Evolutionary conservation across 2,113 vertebrate genomes (phyloP).

Genomic region (Callaeas wilsoni): DNA sequence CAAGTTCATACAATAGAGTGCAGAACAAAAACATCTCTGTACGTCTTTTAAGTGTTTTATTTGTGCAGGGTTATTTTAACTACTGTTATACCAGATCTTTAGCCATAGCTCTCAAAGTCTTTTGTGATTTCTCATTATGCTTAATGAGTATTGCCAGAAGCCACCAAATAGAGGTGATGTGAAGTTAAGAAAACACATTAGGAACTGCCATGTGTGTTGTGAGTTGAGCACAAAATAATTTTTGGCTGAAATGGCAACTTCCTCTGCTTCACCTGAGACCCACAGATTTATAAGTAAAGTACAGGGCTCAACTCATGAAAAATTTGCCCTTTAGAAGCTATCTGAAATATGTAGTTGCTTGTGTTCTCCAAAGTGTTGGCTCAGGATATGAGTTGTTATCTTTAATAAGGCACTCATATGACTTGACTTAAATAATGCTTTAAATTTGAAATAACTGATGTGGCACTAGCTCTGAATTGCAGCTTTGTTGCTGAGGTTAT

Average conservation of each 20-base stretch:
- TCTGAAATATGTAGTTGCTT: not conserved
- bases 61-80: not conserved
- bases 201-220: not conserved
- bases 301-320: not conserved
- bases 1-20: not conserved
- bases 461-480: not conserved
- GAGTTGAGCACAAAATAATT: not conserved
- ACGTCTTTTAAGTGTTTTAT: not conserved
- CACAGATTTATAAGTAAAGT: not conserved
- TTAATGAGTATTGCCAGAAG: not conserved
- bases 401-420: not conserved
- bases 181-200: not conserved
- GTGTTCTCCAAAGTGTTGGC: not conserved
- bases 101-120: not conserved
- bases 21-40: rapidly evolving
- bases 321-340: not conserved
- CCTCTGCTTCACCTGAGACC: not conserved
- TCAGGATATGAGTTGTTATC: not conserved
- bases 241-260: not conserved
- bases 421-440: not conserved
- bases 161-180: not conserved
- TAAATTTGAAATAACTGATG: not conserved
- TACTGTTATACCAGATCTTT: not conserved
- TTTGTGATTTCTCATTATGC: not conserved
- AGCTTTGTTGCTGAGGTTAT: not conserved